Evolutionary conservation across 2,113 vertebrate genomes (phyloP), one percentile per base, ranked within the genome.

Genomic region (Ceratotherium simum): DNA sequence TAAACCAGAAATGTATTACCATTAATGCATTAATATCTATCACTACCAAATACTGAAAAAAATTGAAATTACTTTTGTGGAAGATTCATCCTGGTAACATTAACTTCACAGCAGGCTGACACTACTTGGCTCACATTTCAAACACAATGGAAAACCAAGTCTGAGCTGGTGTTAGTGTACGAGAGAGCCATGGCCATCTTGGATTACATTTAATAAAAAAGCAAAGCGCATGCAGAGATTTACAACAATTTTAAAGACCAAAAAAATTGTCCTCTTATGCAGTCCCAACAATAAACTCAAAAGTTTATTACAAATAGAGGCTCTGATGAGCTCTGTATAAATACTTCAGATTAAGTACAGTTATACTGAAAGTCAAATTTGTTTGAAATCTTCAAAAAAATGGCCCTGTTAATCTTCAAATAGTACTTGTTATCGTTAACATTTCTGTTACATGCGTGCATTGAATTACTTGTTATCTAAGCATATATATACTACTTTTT

Each of bases 391-490:
- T 99, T 99, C 99, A 98, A 99, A 99, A 96, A 99, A 98, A 98
- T 95, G 98, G 98, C 99, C 98, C 98, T 98, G 98, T 98, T 98
- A 98, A 95, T 99, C 99, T 98, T 98, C 98, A 98, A 98, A 98
- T 97, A 98, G 97, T 98, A 98, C 98, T 97, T 96, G 98, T 97
- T 98, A 98, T 81, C 48, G 98, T 97, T 99, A 99, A 98, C 98
- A 97, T 98, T 98, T 98, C 98, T 99, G 99, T 98, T 98, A 98
- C 98, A 96, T 98, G 98, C 98, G 97, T 98, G 98, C 97, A 98
- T 98, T 98, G 98, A 98, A 97, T 99, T 99, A 99, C 99, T 99
- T 99, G 99, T 99, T 99, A 99, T 99, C 99, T 99, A 99, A 99
- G 99, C 99, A 12, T 51, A 51, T 51, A 51, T 51, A 51, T 51